Evolutionary conservation across 1,140 invertebrate genomes (phyloP).

Genomic region (Leptestheria dahalacensis): DNA sequence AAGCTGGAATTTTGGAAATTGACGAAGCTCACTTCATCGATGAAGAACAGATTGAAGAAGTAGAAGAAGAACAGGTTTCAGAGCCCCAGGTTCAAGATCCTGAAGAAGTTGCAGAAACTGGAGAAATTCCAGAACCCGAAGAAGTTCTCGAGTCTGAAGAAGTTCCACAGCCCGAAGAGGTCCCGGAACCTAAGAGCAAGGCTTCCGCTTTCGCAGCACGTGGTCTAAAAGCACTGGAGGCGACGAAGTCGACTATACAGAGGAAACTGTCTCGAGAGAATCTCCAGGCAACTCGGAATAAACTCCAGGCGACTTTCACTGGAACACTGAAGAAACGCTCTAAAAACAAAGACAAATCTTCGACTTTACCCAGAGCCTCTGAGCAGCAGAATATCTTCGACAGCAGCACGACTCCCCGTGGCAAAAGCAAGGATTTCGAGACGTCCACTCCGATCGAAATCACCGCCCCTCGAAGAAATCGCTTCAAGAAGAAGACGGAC

Average conservation of each 20-base stretch:
- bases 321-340: not conserved
- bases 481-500: not conserved
- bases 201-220: not conserved
- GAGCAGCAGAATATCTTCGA: constrained; percentile 4
- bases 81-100: constrained; percentile 23
- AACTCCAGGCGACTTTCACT: constrained; percentile 2
- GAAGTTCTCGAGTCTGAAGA: not conserved
- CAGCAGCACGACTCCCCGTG: not conserved
- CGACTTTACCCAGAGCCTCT: not conserved
- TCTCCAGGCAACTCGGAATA: constrained; percentile 7
- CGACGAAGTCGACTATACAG: constrained; percentile 10
- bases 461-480: not conserved
- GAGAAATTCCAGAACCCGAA: constrained; percentile 11
- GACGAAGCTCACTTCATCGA: too few relatives aligned
- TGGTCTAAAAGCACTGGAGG: constrained; percentile 7
- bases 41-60: constrained; percentile 9
- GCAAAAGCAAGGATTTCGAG: not conserved
- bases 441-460: not conserved
- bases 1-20: constrained; percentile 22
- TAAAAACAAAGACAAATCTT: constrained; percentile 4
- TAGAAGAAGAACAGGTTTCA: constrained; percentile 18
- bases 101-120: constrained; percentile 11
- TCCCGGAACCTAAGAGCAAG: not conserved
- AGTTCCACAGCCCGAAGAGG: not conserved
- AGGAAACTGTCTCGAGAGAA: constrained; percentile 4